These are phyloP conservation scores for Smittia aterrima DNA, from an alignment of 2,888 invertebrate genomes.

Conservation along the genomic window DNA sequence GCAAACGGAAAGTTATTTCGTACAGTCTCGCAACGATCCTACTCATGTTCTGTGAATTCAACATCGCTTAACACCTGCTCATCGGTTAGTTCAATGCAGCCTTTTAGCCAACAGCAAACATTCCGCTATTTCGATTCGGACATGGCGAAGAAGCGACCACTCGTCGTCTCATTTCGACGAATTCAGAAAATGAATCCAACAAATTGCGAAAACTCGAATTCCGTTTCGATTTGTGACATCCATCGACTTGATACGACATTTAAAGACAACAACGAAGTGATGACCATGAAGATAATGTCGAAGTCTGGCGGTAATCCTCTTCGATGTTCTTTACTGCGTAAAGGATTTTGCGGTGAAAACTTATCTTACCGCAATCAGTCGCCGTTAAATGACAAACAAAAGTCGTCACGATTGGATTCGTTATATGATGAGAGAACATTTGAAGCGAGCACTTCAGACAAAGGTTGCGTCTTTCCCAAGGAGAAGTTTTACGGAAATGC, in stretches of 20 bases:
- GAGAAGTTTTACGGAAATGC: conserved; percentile 27
- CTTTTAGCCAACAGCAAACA: conserved; percentile 24
- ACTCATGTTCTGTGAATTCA: conserved; percentile 18
- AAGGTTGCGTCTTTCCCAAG: conserved; percentile 14
- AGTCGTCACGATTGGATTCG: neutral
- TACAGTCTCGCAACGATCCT: conserved; percentile 25
- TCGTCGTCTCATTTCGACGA: conserved; percentile 20
- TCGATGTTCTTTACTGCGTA: neutral
- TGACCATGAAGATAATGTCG: neutral
- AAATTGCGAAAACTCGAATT: neutral
- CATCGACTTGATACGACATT: conserved; percentile 5
- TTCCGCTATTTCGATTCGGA: conserved; percentile 34
- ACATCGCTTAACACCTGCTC: conserved; percentile 31
- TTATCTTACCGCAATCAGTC: neutral
- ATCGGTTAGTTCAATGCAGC: conserved; percentile 25
- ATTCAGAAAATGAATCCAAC: conserved; percentile 9
- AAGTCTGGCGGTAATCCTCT: neutral
- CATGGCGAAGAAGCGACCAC: neutral
- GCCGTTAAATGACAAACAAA: neutral
- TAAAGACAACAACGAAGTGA: neutral
- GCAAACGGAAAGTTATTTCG: conserved; percentile 8
- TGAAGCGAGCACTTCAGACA: neutral
- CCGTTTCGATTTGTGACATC: conserved; percentile 7
- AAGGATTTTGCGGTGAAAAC: neutral
- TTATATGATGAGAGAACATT: neutral